Base-by-base conservation (phyloP, 2,113 vertebrate genomes). In the Peromyscus leucopus region DNA sequence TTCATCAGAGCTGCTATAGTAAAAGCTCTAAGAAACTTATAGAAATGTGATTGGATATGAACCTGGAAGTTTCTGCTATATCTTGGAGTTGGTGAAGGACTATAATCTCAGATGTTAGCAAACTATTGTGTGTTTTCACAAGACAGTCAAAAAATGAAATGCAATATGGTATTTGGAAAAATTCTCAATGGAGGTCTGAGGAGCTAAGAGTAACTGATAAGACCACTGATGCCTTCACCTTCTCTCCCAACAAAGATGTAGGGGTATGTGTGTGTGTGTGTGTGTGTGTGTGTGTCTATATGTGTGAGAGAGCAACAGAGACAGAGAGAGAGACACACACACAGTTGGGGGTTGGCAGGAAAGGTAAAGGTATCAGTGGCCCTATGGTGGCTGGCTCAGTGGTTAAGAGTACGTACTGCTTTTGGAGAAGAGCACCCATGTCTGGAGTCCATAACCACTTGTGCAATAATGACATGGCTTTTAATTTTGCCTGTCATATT, bases 41-140 rank as follows among this genome's bases (percentile, higher is more conserved):
- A 79, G 59, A 97, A 96, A 95, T 91, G 80, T 94, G 48, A 82
- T 84, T 94, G 94, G 86, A 96, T 74, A 87, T 65, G 57, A 92
- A 74, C 55, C 92, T 94, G 89, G 87, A 97, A 93, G 85, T 97
- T 84, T 69, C 36, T 94, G 89, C 89, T 97, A 89, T 92, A 95
- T 46, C n/a, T 82, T 93, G n/a, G 57, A 93, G 74, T 95, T 90
- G 96, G 46, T 22, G 17, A 95, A 85, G 42, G 59, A 63, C 5
- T 90, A 15, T 31, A 21, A 91, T 84, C 90, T 92, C 83, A 78
- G 95, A 72, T 86, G 48, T 21, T 89, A 89, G 69, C 74, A 79
- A 55, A 83, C 1, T 67, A 26, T 82, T 67, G 33, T 84, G 57
- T 88, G 48, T 65, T 84, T 89, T 80, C 42, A 28, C 24, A 93